These are phyloP conservation scores for Napeogenes sylphis DNA, from an alignment of 2,888 invertebrate genomes.

Conservation along the genomic window DNA sequence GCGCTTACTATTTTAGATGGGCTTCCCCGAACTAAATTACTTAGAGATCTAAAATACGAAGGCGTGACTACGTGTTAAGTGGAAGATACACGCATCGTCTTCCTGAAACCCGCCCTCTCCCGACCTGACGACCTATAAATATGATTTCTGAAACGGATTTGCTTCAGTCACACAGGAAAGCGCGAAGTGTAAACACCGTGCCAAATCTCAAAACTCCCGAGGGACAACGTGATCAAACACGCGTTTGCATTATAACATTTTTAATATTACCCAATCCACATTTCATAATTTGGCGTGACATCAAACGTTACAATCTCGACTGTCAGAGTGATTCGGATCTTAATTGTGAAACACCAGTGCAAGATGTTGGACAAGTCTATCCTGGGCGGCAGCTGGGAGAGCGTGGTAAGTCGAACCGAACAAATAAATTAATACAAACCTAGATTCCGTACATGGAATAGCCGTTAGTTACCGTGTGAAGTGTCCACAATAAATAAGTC, in stretches of 20 bases:
- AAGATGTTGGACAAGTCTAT: slow-evolving; percentile 71
- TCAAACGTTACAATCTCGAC: slow-evolving; percentile 30
- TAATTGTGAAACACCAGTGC: slow-evolving; percentile 42
- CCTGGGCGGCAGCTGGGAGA: slow-evolving; percentile 73
- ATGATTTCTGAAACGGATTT: slow-evolving; percentile 57
- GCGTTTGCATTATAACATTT: slow-evolving; percentile 37
- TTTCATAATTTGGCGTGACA: slow-evolving; percentile 43
- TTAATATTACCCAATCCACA: slow-evolving; percentile 34
- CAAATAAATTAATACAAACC: slow-evolving; percentile 8
- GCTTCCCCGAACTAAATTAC: slow-evolving; percentile 70
- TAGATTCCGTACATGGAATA: slow-evolving; percentile 1
- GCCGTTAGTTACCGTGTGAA: slow-evolving; percentile 29
- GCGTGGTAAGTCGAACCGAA: slow-evolving; percentile 60
- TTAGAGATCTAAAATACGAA: slow-evolving; percentile 51
- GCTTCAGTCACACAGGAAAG: slow-evolving; percentile 71
- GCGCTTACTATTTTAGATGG: slow-evolving; percentile 47
- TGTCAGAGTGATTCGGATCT: slow-evolving; percentile 28
- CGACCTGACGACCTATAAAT: slow-evolving; percentile 65
- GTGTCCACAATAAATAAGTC: slow-evolving; percentile 19
- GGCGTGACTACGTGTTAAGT: slow-evolving; percentile 64
- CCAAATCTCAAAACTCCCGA: slow-evolving; percentile 55
- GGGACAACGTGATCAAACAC: slow-evolving; percentile 60
- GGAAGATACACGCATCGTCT: slow-evolving; percentile 56
- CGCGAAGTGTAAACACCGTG: slow-evolving; percentile 59
- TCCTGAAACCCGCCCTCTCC: slow-evolving; percentile 66